Evolutionary conservation across 2,113 vertebrate genomes (phyloP).

Genomic region (Elephantulus edwardii): DNA sequence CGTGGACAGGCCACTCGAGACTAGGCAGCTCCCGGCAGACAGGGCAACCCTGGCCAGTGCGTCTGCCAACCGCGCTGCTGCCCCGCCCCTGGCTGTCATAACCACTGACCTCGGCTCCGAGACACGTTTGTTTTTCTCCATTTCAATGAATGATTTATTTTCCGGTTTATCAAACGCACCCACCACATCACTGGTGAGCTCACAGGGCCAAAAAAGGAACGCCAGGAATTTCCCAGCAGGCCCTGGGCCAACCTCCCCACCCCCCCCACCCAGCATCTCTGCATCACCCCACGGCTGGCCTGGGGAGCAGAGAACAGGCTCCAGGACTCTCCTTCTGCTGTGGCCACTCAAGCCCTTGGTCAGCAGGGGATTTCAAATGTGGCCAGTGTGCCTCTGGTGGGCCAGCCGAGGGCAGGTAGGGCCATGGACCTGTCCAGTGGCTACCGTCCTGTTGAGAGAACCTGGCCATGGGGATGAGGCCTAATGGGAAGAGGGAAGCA

Average conservation of each 20-base stretch:
- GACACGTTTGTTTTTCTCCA: not conserved
- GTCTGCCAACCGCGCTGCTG: not conserved
- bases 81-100: not conserved
- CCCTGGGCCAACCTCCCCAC: not conserved
- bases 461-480: not conserved
- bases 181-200: conserved; percentile 61
- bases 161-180: conserved; percentile 58
- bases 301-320: conserved; percentile 42
- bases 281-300: not conserved
- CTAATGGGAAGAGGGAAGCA: not conserved
- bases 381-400: not conserved
- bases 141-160: conserved; percentile 62
- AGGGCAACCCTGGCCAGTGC: too few species aligned
- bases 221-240: conserved; percentile 65
- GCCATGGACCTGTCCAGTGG: not conserved
- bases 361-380: not conserved
- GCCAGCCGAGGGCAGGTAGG: not conserved
- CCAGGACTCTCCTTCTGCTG: not conserved
- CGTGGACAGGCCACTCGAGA: rapidly evolving
- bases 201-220: conserved; percentile 57
- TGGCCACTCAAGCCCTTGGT: not conserved
- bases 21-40: not conserved
- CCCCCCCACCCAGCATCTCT: conserved; percentile 25
- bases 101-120: not conserved
- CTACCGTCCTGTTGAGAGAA: not conserved